Evolutionary conservation across 2,113 vertebrate genomes (phyloP).

Genomic region (Gasterosteus nipponicus): DNA sequence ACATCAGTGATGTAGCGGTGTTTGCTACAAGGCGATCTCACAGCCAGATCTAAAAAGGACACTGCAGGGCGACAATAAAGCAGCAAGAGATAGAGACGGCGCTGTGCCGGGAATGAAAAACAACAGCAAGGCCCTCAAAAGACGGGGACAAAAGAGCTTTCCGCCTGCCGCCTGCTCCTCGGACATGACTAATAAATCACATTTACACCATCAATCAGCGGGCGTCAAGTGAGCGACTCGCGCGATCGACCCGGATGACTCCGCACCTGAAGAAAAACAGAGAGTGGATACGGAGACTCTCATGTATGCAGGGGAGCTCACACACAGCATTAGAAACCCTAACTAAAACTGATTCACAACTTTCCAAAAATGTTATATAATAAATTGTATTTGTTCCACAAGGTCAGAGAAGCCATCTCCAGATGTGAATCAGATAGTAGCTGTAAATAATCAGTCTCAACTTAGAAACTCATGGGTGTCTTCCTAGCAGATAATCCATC

Average conservation of each 20-base stretch:
- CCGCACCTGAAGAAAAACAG: conserved; percentile 38
- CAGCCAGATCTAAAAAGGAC: conserved; percentile 43
- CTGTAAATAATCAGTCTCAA: not conserved
- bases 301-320: conserved; percentile 27
- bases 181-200: conserved; percentile 69
- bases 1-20: conserved; percentile 29
- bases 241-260: conserved; percentile 47
- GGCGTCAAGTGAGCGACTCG: conserved; percentile 44
- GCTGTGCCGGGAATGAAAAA: conserved; percentile 55
- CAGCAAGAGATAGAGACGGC: conserved; percentile 20
- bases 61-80: conserved; percentile 60
- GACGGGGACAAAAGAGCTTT: conserved; percentile 69
- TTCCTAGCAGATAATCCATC: not conserved
- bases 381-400: not conserved
- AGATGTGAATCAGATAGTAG: too few species aligned
- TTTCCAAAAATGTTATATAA: not conserved
- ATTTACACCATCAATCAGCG: conserved; percentile 59
- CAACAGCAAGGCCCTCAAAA: conserved; percentile 51
- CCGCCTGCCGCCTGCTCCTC: conserved; percentile 45
- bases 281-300: conserved; percentile 30
- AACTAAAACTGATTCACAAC: not conserved
- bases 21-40: conserved; percentile 33
- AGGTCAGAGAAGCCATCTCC: not conserved
- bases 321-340: not conserved
- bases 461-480: not conserved